Conservation (phyloP, 1,140 invertebrate species). For the Hestina assimilis region DNA sequence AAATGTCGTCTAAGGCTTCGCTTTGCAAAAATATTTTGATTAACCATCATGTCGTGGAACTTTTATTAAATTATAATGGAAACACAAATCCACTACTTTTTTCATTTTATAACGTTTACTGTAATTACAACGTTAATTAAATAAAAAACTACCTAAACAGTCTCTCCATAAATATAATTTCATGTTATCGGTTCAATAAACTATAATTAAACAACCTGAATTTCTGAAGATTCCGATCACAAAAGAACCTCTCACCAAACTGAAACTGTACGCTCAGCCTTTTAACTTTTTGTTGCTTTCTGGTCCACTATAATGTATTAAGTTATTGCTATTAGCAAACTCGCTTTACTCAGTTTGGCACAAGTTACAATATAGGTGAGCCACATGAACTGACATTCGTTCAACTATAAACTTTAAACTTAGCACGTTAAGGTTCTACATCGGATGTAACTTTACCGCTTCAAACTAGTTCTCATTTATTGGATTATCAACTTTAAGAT, state of each 20-base stretch:
- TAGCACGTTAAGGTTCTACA: slow-evolving; percentile 9
- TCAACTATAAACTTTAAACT: slow-evolving; percentile 22
- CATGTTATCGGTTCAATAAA: not conserved
- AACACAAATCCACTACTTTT: no score
- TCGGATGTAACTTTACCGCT: slow-evolving; percentile 2
- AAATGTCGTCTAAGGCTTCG: no score
- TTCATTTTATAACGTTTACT: no score
- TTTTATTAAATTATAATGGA: no score
- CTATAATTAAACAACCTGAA: slow-evolving; percentile 18
- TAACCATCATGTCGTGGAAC: no score
- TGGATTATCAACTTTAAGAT: slow-evolving; percentile 23
- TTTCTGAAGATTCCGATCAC: slow-evolving; percentile 21
- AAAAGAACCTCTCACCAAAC: slow-evolving; percentile 18
- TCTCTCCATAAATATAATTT: not conserved
- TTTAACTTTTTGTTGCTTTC: slow-evolving; percentile 34
- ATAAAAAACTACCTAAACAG: no score
- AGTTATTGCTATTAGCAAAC: slow-evolving; percentile 40
- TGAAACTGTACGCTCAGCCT: slow-evolving; percentile 25
- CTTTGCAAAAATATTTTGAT: no score
- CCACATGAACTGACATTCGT: slow-evolving; percentile 3
- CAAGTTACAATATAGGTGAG: slow-evolving; percentile 27
- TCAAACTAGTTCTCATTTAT: slow-evolving; percentile 2
- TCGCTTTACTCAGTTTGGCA: slow-evolving; percentile 32
- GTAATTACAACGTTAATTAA: no score
- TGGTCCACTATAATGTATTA: slow-evolving; percentile 36